Conservation (phyloP, 2,888 invertebrate species). For the Cerastis rubricosa region DNA sequence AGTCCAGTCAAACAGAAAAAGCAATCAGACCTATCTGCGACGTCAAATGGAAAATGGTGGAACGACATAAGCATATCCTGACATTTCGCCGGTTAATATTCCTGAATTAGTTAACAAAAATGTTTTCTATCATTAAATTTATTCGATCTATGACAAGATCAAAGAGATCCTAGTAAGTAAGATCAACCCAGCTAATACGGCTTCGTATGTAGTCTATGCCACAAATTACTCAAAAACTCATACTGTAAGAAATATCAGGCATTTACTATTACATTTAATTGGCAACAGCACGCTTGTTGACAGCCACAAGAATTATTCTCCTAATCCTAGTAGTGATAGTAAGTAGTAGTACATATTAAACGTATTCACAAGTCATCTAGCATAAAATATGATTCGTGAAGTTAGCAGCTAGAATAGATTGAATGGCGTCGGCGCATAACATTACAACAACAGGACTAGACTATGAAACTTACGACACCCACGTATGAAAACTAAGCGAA, state of each 20-base stretch:
- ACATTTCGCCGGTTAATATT: background rate
- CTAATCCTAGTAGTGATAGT: constrained; percentile 19
- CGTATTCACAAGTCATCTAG: constrained; percentile 30
- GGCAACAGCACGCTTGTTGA: constrained; percentile 23
- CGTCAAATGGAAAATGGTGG: constrained; percentile 6
- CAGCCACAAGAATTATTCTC: constrained; percentile 35
- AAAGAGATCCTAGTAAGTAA: background rate
- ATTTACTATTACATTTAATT: constrained; percentile 18
- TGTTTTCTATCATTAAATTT: background rate
- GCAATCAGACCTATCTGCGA: background rate
- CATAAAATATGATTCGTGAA: constrained; percentile 54
- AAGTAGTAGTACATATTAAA: constrained; percentile 37
- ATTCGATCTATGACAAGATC: background rate
- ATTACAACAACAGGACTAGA: constrained; percentile 51
- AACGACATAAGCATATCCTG: background rate
- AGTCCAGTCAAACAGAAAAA: background rate
- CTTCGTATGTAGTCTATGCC: background rate
- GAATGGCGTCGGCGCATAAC: constrained; percentile 48
- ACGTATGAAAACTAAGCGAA: constrained; percentile 40
- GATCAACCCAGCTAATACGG: background rate
- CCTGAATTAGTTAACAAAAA: background rate
- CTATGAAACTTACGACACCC: constrained; percentile 51
- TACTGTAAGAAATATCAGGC: constrained; percentile 1
- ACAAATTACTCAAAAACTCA: background rate
- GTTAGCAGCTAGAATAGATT: constrained; percentile 41